Evolutionary conservation across 2,113 vertebrate genomes (phyloP).

Genomic region (Taurulus bubalis): DNA sequence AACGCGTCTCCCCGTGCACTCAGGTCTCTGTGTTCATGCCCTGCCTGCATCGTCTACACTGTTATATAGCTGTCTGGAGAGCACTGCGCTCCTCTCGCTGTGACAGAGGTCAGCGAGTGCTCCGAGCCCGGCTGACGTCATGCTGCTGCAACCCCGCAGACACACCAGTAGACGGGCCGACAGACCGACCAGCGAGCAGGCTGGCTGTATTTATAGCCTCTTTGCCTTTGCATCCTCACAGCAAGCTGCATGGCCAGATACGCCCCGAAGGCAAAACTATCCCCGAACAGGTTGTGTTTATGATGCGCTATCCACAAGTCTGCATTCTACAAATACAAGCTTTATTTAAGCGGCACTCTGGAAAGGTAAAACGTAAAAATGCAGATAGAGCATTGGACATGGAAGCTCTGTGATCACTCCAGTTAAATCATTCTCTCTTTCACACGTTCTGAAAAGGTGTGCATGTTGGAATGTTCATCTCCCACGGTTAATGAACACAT

Average conservation of each 20-base stretch:
- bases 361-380: not conserved
- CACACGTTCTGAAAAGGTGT: conserved; percentile 39
- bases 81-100: conserved; percentile 53
- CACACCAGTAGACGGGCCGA: conserved; percentile 52
- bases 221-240: conserved; percentile 62
- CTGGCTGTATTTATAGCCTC: conserved; percentile 72
- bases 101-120: conserved; percentile 82
- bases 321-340: conserved; percentile 20
- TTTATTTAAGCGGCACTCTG: conserved; percentile 8
- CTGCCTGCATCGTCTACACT: conserved; percentile 53
- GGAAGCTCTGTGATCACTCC: conserved; percentile 33
- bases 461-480: conserved; percentile 55
- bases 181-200: conserved; percentile 47
- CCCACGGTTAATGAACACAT: conserved; percentile 70
- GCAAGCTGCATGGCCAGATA: conserved; percentile 51
- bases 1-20: conserved; percentile 57
- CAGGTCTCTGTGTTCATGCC: conserved; percentile 64
- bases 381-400: not conserved
- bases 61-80: conserved; percentile 63
- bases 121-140: conserved; percentile 74
- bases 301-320: conserved; percentile 38
- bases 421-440: conserved; percentile 26
- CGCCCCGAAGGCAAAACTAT: conserved; percentile 54
- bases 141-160: conserved; percentile 75
- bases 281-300: conserved; percentile 48